Conservation (phyloP, 2,797 vertebrate genomes). For the Rhabdophis nuchalis region DNA sequence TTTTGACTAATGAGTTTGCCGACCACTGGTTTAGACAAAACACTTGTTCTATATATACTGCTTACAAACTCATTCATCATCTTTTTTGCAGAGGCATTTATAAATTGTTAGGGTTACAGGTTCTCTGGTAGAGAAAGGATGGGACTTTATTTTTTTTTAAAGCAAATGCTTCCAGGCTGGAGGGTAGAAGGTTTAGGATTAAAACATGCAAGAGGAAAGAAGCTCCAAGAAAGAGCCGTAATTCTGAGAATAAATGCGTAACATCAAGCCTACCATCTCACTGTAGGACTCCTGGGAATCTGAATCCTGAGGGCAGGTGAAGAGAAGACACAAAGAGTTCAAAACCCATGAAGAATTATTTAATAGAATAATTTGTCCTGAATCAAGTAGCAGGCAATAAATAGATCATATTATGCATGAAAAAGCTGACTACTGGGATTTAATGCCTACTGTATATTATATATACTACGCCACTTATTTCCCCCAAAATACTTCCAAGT, state of each 20-base stretch:
- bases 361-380: not conserved
- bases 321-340: constrained; percentile 54
- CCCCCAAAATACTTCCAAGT: not conserved
- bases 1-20: no score
- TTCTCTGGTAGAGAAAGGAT: not conserved
- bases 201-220: constrained; percentile 35
- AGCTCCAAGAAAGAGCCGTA: not conserved
- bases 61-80: not conserved
- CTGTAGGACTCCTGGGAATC: constrained; percentile 55
- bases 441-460: not conserved
- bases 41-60: not conserved
- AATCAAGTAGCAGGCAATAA: not conserved
- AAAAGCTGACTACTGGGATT: fast-evolving
- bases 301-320: constrained; percentile 58
- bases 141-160: not conserved
- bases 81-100: not conserved
- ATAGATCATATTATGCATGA: not conserved
- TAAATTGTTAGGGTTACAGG: not conserved
- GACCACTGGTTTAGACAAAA: not conserved
- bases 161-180: not conserved
- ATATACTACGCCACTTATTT: not conserved
- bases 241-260: not conserved
- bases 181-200: not conserved
- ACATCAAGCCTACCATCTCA: constrained; percentile 63
- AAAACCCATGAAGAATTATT: not conserved